Base-by-base conservation (phyloP, 64 coral and sea anemone species). In the Pachyseris speciosa region DNA sequence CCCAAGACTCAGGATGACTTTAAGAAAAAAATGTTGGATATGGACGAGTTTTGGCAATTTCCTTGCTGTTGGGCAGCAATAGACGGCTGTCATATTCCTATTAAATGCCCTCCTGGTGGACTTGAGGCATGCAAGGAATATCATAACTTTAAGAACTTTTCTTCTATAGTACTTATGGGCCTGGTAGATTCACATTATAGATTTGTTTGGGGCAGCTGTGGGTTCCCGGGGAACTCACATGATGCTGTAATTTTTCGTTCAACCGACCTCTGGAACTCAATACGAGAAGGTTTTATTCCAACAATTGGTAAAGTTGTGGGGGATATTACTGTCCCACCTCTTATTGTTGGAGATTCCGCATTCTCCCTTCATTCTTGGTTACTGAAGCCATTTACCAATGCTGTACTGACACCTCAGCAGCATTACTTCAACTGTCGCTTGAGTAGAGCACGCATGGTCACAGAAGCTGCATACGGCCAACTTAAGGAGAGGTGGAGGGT, bases 121-220 rank as follows among this genome's bases (percentile, higher is more conserved):
- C 52, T 49, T 29, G 26, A 77, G 45, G 36, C 60, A 45, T 58
- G 34, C 15, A 88, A 75, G 58, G 87, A 78, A 38, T 89, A 89
- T 24, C 72, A 89, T 57, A 89, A 89, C 53, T 89, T 89, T 63
- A 89, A 89, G 47, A 89, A 79, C 43, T 89, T 67, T 66, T 89
- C 67, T 48, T 78, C 87, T 5, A 79, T 89, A 29, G 75, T 89
- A 59, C 61, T 89, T 19, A 89, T 79, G 87, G 87, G 40, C 13
- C 52, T 89, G 87, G 87, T 89, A 52, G 73, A 89, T 75, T 64
- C 59, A 15, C 55, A 50, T 17, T 77, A 89, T 20, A 32, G 86
- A 15, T 89, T 89, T 78, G 38, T 44, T 20, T 90, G 58, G 74
- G 85, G 31, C 22, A 80, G 60, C 55, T 80, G 87, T 80, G 87